Evolutionary conservation across 37 sponge, comb jelly and placozoan genomes (phyloP).

Genomic region (Chondrilla cf. caribensis): DNA sequence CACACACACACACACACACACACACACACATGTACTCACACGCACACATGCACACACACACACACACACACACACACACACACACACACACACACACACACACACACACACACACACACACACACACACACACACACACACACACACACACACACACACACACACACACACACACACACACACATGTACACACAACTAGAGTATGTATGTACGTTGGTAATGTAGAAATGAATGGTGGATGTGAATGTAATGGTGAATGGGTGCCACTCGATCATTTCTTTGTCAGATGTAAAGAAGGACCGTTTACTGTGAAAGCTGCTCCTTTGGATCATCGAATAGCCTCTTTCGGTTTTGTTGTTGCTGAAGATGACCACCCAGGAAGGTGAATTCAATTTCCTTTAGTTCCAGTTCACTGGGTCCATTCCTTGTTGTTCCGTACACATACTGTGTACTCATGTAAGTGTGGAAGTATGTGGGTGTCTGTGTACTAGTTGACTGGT

Average conservation of each 20-base stretch:
- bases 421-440: not conserved
- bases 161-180: conserved; percentile 22
- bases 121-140: conserved; percentile 1
- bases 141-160: conserved; percentile 9
- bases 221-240: too few relatives aligned
- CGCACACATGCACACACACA: conserved; percentile 8
- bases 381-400: conserved; percentile 44
- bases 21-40: conserved; percentile 7
- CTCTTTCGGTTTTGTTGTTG: conserved; percentile 80
- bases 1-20: conserved; percentile 30
- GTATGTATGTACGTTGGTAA: too few relatives aligned
- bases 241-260: too few relatives aligned
- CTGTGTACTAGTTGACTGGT: not conserved
- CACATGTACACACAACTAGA: not conserved
- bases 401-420: too few relatives aligned
- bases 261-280: not conserved
- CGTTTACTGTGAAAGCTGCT: conserved; percentile 61
- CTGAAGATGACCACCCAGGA: conserved; percentile 74
- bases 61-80: conserved; percentile 20
- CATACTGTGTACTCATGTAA: not conserved
- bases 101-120: conserved; percentile 6
- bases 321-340: conserved; percentile 73
- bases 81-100: conserved; percentile 15
- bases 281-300: conserved; percentile 53
- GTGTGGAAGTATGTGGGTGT: not conserved